Base-by-base conservation (phyloP, 2,797 vertebrate species). In the Halcyon badia region DNA sequence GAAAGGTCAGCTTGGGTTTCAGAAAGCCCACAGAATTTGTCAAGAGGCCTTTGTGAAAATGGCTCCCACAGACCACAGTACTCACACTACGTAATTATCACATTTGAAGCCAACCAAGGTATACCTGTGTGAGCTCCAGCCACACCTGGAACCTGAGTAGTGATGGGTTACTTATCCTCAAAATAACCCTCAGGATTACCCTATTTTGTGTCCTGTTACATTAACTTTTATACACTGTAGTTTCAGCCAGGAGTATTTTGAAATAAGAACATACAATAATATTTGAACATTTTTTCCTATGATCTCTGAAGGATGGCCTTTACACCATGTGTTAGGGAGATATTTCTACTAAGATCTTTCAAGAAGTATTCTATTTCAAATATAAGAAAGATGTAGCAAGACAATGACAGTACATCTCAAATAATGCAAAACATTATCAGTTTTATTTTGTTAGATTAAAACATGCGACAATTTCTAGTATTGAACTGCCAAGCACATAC, bases 201-300 rank as follows among this genome's bases (percentile, higher is more conserved):
- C 35, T 51, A 5, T 49, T 70, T 75, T 56, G 26, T 61, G 30
- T 20, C 15, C 28, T 73, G 6, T 66, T 66, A 66, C 11, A 57
- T 35, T 46, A 76, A 51, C 9, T 48, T 54, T n/a, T 35, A 19
- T n/a, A n/a, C 4, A 35, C 4, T 0, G 0, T 19, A 48, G 12
- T 56, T 92, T 46, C 52, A 72, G 9, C 14, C 9, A 65, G 7
- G 15, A 1, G 15, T 49, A 39, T 60, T 89, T 78, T 83, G 44
- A 79, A 79, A 35, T 33, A 33, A 56, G 20, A 72, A 49, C 3
- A 35, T 35, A 62, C 44, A 72, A 41, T 21, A 77, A 72, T 12
- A 28, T 77, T 58, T 58, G 39, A 89, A 48, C 5, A 33, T 76
- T 57, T 78, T 33, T 52, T 77, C 21, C 11, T 51, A 44, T 25